Conservation (phyloP, 2,888 invertebrate species). For the Mesochorus sp. region DNA sequence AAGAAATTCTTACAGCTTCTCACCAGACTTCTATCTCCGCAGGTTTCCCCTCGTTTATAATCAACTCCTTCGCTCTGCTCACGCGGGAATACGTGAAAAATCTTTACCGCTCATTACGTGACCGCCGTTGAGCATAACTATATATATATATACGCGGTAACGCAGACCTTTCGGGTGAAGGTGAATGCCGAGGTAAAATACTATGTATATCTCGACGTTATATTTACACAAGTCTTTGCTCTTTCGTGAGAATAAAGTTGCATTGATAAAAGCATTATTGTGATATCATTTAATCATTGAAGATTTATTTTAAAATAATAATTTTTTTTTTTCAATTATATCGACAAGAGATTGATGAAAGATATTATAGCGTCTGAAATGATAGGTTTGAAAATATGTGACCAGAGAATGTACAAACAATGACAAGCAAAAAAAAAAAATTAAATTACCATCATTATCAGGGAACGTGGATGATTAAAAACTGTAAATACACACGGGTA, state of each 20-base stretch:
- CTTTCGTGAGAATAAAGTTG: slow-evolving; percentile 24
- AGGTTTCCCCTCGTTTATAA: slow-evolving; percentile 40
- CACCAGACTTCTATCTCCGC: slow-evolving; percentile 12
- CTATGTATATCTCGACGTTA: slow-evolving; percentile 23
- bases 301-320: background rate
- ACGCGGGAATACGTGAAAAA: slow-evolving; percentile 44
- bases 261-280: background rate
- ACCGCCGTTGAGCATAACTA: slow-evolving; percentile 39
- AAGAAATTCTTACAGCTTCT: background rate
- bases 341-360: background rate
- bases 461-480: slow-evolving; percentile 36
- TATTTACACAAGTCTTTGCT: slow-evolving; percentile 49
- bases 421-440: background rate
- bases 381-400: background rate
- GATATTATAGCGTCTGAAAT: background rate
- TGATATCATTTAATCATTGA: background rate
- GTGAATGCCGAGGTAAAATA: slow-evolving; percentile 58
- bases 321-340: background rate
- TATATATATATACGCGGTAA: too few species aligned
- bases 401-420: background rate
- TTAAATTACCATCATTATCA: slow-evolving; percentile 30
- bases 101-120: slow-evolving; percentile 56
- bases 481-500: slow-evolving; percentile 12
- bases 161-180: slow-evolving; percentile 53
- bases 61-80: slow-evolving; percentile 15